Evolutionary conservation across 2,797 vertebrate genomes (phyloP).

Genomic region (Lacerta viridis): DNA sequence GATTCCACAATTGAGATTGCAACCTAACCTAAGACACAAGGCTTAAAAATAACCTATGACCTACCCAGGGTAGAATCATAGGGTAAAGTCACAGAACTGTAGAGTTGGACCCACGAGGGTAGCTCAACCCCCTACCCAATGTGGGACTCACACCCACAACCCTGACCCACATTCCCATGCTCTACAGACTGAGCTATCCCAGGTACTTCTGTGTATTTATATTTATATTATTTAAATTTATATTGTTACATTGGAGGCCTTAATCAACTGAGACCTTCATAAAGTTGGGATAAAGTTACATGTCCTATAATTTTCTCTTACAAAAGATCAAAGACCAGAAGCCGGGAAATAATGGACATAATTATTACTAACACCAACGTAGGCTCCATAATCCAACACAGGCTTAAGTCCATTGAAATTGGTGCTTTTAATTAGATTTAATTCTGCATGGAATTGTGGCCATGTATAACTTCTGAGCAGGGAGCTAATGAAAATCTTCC

Average conservation of each 20-base stretch:
- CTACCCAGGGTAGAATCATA: not conserved
- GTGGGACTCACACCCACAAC: no score
- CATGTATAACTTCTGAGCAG: not conserved
- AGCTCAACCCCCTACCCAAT: no score
- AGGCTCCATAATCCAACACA: not conserved
- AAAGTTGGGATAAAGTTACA: not conserved
- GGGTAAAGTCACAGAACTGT: no score
- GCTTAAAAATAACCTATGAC: not conserved
- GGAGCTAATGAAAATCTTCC: not conserved
- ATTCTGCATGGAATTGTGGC: not conserved
- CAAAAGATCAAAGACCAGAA: conserved; percentile 18
- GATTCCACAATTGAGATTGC: not conserved
- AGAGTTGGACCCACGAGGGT: no score
- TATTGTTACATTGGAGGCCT: not conserved
- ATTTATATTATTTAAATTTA: no score
- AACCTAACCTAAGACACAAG: not conserved
- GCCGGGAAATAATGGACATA: not conserved
- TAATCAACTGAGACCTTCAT: not conserved
- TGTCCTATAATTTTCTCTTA: not conserved
- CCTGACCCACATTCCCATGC: no score
- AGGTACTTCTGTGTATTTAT: no score
- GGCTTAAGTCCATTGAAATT: not conserved
- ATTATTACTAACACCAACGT: not conserved
- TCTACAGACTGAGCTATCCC: no score
- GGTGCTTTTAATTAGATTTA: not conserved